phyloP scores from a whole-genome alignment of 2,113 vertebrate genomes.

The Corynorhinus townsendii region DNA sequence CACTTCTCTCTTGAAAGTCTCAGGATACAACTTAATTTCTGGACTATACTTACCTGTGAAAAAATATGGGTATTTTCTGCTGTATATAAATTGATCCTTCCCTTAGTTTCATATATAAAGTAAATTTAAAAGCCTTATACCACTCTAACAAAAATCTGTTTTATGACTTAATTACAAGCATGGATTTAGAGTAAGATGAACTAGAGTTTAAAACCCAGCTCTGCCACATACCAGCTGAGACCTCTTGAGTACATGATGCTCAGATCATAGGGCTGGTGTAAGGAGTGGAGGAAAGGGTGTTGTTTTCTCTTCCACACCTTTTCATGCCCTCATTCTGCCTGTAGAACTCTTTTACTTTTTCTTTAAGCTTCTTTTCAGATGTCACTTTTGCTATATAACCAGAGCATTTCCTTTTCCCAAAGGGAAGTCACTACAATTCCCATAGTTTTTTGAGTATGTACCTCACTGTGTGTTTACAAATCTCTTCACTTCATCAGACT shows the following conservation, averaged over 20 bases:
- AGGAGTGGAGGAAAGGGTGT: background rate
- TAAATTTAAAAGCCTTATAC: background rate
- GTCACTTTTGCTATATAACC: background rate
- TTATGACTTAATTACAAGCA: background rate
- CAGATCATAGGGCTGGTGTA: background rate
- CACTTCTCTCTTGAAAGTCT: background rate
- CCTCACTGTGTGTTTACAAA: background rate
- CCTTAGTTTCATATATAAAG: background rate
- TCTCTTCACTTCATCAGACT: background rate
- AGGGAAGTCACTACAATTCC: background rate
- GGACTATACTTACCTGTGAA: background rate
- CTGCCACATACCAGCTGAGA: background rate
- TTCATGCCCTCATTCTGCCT: background rate
- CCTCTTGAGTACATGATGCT: background rate
- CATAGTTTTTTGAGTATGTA: background rate
- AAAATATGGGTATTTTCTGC: background rate
- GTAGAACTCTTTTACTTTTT: background rate
- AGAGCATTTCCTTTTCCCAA: background rate
- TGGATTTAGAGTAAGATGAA: background rate
- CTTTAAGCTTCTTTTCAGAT: background rate
- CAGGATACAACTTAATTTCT: background rate
- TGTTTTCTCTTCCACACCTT: background rate
- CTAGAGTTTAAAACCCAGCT: background rate
- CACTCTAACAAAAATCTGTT: background rate
- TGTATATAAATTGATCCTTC: background rate